Base-by-base conservation (phyloP, 2,888 invertebrate species). In the Stenodera caucasica region DNA sequence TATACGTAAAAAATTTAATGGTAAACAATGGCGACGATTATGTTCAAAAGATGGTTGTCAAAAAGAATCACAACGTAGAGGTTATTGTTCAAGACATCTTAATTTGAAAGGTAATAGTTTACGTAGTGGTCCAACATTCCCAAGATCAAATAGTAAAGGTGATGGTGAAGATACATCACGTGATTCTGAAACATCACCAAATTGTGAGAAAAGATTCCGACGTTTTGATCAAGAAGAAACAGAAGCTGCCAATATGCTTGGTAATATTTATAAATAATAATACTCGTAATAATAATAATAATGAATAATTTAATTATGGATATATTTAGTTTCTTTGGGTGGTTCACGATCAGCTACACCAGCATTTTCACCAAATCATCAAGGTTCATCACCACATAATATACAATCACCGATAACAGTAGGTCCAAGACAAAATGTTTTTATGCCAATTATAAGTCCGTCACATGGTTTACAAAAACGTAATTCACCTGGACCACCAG, bases 1-100 rank as follows among this genome's bases (percentile, higher is more conserved):
- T 67, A 96, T 99, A 73, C 85, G 98, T 12, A 99, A 99, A 84
- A 99, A 98, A 83, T 99, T 96, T 82, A 99, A 99, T 83, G 99
- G 99, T 35, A 99, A 99, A 82, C 99, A 99, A 80, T 99, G 98
- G 99, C 87, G 98, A 65, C 86, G 98, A 73, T 86, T 99, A 66
- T 99, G 98, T 83, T 96, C 96, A 61, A 94, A 93, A 80, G 94
- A 94, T 75, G 93, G 94, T 58, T 98, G 98, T 82, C 91, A 90
- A 35, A 95, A 95, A 83, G 98, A 99, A 85, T 98, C 98, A 75
- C 98, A 99, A 82, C 85, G 98, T 37, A 86, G 97, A 70, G 98
- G 99, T 37, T 98, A 87, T 82, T 99, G 98, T 81, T 99, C 98
- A 21, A 84, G 98, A 55, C 98, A 99, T 82, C 86, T 98, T 71